Percentiles rank a stretch among this genome's conserved stretches.
phyloP scores from a whole-genome alignment of 2,797 vertebrate genomes.

The Chelonia mydas region DNA sequence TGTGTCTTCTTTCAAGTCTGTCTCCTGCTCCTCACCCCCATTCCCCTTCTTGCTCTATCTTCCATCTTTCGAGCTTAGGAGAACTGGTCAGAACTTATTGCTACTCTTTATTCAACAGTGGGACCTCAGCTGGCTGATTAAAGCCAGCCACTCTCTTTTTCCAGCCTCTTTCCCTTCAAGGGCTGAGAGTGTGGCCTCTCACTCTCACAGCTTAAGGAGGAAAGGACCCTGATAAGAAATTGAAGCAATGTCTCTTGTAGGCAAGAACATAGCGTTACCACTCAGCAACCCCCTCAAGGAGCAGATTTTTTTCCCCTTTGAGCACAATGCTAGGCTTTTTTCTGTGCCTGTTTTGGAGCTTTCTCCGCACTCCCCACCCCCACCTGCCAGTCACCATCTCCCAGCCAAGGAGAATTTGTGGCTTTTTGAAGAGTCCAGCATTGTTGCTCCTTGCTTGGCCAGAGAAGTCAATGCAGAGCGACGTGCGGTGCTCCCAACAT shows the following conservation, averaged over 20 bases:
- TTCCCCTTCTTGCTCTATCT: neutral
- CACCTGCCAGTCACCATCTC: neutral
- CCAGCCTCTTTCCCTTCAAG: neutral
- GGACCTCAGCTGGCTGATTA: neutral
- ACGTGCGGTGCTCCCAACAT: neutral
- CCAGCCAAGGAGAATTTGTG: neutral
- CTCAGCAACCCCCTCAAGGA: neutral
- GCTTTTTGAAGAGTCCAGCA: neutral
- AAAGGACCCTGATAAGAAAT: constrained; percentile 22
- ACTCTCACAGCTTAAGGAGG: neutral
- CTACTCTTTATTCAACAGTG: neutral
- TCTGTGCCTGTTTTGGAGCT: neutral
- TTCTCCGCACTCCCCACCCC: neutral
- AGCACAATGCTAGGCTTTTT: neutral
- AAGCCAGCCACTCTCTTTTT: neutral
- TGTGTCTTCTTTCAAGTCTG: neutral
- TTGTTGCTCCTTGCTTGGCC: accelerated
- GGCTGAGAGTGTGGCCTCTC: neutral
- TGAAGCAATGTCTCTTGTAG: neutral
- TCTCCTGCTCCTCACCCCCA: neutral
- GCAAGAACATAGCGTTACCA: neutral
- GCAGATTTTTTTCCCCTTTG: constrained; percentile 21
- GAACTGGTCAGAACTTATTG: neutral
- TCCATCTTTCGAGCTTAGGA: neutral
- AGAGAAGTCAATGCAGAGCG: neutral